Evolutionary conservation across 1,140 invertebrate genomes (phyloP).

Genomic region (Pteromalus puparum): DNA sequence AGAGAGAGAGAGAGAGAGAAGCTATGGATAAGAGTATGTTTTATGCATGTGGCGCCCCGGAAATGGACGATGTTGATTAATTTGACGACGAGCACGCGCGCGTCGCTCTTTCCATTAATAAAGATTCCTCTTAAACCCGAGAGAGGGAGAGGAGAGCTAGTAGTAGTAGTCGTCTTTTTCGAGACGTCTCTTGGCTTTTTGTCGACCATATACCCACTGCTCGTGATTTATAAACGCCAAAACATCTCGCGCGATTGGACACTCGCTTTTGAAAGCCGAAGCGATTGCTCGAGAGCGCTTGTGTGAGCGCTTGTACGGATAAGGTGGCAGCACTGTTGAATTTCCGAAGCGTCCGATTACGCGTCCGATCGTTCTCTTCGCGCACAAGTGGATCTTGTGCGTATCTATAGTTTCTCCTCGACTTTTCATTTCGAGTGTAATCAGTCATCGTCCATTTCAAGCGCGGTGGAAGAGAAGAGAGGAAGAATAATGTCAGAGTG

Average conservation of each 20-base stretch:
- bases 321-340: too few relatives aligned
- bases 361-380: too few relatives aligned
- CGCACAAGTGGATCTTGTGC: too few relatives aligned
- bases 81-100: background rate
- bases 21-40: constrained; percentile 25
- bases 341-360: too few relatives aligned
- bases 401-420: too few relatives aligned
- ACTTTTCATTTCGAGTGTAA: background rate
- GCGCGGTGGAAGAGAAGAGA: background rate
- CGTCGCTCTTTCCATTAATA: background rate
- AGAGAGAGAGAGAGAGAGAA: constrained; percentile 27
- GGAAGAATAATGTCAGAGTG: background rate
- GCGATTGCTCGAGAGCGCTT: too few relatives aligned
- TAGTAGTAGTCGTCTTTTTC: too few relatives aligned
- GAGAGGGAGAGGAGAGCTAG: background rate
- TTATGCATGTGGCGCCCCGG: constrained; percentile 23
- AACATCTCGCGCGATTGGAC: background rate
- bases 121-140: background rate
- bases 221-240: background rate
- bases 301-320: too few relatives aligned
- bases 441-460: background rate
- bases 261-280: background rate
- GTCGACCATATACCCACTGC: background rate
- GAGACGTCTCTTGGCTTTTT: background rate
- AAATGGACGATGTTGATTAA: constrained; percentile 35